Percentiles rank a stretch among this genome's conserved stretches.
Conservation (phyloP, 2,113 vertebrate genomes). For the Eleginops maclovinus region DNA sequence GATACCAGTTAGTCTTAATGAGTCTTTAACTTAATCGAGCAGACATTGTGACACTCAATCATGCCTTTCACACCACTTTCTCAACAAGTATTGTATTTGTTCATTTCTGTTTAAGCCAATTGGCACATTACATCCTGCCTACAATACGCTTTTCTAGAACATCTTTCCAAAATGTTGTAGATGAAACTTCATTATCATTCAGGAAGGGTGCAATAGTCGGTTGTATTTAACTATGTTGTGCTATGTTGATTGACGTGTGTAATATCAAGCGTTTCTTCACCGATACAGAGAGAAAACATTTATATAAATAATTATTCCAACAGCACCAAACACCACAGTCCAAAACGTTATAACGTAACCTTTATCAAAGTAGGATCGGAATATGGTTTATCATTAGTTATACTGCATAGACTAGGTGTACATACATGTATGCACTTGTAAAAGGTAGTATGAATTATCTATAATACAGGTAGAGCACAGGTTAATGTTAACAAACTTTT, state of each 20-base stretch:
- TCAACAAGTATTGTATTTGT: background rate
- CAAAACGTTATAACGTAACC: background rate
- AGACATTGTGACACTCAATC: background rate
- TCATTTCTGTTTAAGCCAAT: background rate
- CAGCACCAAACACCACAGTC: background rate
- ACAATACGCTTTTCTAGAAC: background rate
- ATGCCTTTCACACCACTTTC: background rate
- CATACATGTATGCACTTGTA: background rate
- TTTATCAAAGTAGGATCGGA: background rate
- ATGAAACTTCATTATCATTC: background rate
- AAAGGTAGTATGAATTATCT: background rate
- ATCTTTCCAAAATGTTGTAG: background rate
- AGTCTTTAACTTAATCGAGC: background rate
- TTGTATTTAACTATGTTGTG: background rate
- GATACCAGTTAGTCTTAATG: background rate
- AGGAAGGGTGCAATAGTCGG: background rate
- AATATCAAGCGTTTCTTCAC: background rate
- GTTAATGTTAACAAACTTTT: background rate
- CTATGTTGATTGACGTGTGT: background rate
- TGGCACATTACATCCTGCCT: background rate
- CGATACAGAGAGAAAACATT: background rate
- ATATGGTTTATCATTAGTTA: background rate
- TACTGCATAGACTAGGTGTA: background rate
- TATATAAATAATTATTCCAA: background rate
- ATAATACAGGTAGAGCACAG: background rate